A percentile compares a stretch with the other conserved stretches of the same genome.
Conservation (phyloP, 2,113 vertebrate species). For the Zosterops borbonicus region DNA sequence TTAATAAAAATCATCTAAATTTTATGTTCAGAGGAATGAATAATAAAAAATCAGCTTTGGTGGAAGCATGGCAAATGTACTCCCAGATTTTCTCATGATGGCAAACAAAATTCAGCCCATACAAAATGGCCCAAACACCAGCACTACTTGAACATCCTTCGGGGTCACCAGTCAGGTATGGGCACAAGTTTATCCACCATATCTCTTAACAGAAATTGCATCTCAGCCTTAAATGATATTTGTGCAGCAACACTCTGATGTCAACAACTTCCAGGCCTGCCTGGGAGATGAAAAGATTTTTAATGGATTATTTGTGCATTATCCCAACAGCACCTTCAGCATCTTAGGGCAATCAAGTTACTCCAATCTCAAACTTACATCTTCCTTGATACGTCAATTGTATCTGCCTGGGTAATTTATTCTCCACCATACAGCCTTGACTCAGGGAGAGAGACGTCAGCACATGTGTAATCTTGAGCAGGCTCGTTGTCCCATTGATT, state of each 20-base stretch:
- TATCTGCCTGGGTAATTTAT: background rate
- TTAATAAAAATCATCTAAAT: background rate
- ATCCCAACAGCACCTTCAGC: background rate
- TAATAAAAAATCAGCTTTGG: background rate
- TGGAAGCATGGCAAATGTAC: background rate
- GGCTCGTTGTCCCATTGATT: background rate
- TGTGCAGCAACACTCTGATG: background rate
- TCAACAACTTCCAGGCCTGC: background rate
- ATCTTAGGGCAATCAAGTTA: background rate
- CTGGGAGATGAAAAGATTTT: slow-evolving; percentile 7
- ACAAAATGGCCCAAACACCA: background rate
- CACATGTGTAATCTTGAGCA: background rate
- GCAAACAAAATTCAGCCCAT: background rate
- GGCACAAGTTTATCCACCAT: background rate
- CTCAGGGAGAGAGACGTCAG: slow-evolving; percentile 10
- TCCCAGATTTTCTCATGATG: background rate
- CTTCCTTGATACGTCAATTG: background rate
- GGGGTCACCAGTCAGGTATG: background rate
- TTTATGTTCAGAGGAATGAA: background rate
- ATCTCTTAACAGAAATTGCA: background rate
- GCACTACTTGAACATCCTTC: background rate
- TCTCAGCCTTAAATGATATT: background rate
- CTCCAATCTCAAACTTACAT: background rate
- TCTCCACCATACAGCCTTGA: background rate
- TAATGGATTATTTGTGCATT: background rate